Evolutionary conservation across 2,888 invertebrate species (phyloP).

Genomic region (Drosophila lutescens): DNA sequence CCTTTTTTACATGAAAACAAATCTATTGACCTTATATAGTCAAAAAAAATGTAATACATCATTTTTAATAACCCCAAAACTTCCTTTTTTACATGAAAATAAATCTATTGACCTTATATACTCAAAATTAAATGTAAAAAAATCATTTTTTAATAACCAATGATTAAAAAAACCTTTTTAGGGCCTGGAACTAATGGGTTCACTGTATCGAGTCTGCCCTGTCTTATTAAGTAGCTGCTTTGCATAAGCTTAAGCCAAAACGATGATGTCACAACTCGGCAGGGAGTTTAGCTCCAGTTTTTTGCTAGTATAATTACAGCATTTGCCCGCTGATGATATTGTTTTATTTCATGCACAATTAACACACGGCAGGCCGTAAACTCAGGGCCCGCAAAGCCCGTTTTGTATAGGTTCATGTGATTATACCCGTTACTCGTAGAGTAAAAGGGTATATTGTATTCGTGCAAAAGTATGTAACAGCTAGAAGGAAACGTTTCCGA

Average conservation of each 20-base stretch:
- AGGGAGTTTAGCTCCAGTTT: constrained; percentile 36
- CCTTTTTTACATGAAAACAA: too few relatives aligned
- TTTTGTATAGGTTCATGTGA: constrained; percentile 13
- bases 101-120: too few relatives aligned
- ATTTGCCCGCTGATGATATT: constrained; percentile 32
- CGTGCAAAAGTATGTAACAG: too few relatives aligned
- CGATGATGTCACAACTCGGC: constrained; percentile 50
- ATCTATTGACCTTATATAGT: too few relatives aligned
- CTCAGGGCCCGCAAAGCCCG: background rate
- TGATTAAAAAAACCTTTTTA: background rate
- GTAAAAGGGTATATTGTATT: too few relatives aligned
- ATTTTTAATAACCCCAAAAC: too few relatives aligned
- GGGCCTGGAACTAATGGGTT: background rate
- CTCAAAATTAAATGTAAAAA: too few relatives aligned
- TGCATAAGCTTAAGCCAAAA: constrained; percentile 39
- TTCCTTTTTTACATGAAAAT: too few relatives aligned
- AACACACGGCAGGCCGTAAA: constrained; percentile 47
- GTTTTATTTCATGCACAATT: constrained; percentile 54
- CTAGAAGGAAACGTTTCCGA: too few relatives aligned
- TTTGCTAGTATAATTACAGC: constrained; percentile 41
- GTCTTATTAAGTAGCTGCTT: constrained; percentile 17
- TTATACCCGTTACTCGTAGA: too few relatives aligned
- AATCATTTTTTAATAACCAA: too few relatives aligned
- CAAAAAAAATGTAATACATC: too few relatives aligned
- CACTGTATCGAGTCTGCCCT: constrained; percentile 24